Percentiles rank a stretch among this genome's conserved stretches.
These are phyloP conservation scores for Chaetops frenatus DNA, from an alignment of 2,113 vertebrate species.

Conservation along the genomic window DNA sequence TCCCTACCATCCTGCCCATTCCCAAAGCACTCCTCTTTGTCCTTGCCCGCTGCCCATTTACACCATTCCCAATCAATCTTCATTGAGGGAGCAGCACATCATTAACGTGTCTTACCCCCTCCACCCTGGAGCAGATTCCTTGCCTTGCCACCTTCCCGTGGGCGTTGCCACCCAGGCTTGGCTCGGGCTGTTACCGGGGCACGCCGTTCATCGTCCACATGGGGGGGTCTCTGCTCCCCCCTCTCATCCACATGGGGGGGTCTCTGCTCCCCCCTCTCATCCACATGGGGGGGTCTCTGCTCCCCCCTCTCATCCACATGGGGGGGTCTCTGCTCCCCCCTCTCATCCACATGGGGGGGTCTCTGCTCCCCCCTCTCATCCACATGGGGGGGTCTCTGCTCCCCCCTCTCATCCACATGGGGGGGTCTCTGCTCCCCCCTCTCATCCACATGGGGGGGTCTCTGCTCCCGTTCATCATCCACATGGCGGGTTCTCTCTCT, in stretches of 20 bases:
- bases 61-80: constrained; percentile 40
- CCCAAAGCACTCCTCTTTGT: constrained; percentile 52
- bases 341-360: no score
- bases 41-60: constrained; percentile 47
- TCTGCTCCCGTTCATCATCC: constrained; percentile 39
- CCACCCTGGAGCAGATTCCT: constrained; percentile 28
- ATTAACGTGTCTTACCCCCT: constrained; percentile 60
- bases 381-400: no score
- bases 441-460: no score
- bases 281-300: no score
- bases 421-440: no score
- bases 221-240: background rate
- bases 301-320: constrained; percentile 37
- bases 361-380: no score
- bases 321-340: background rate
- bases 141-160: background rate
- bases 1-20: background rate
- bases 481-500: no score
- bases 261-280: no score
- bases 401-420: no score
- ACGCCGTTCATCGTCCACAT: constrained; percentile 8
- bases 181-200: background rate
- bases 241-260: no score
- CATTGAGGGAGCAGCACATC: constrained; percentile 56
- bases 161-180: background rate